phyloP scores from a whole-genome alignment of 1,140 invertebrate genomes.

The Drosophila murphyi region DNA sequence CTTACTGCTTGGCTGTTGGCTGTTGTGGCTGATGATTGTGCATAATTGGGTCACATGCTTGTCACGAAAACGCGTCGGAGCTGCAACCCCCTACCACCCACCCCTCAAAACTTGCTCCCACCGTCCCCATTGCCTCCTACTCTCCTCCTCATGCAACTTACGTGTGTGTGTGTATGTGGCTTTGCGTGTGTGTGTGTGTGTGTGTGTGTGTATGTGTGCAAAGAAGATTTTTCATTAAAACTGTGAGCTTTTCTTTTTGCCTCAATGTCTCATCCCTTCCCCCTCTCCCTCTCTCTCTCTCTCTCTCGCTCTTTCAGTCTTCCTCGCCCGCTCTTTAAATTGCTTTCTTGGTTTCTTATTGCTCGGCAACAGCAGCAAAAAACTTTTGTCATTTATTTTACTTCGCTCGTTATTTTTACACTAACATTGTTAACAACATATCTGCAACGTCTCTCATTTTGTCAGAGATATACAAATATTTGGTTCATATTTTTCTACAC shows the following conservation, averaged over 20 bases:
- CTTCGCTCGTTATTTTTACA: constrained; percentile 31
- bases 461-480: not conserved
- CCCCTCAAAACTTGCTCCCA: not conserved
- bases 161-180: constrained; percentile 18
- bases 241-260: constrained; percentile 60
- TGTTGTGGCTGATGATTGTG: constrained; percentile 59
- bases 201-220: constrained; percentile 6
- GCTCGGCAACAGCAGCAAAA: constrained; percentile 42
- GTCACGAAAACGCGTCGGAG: constrained; percentile 62
- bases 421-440: not conserved
- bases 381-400: constrained; percentile 38
- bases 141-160: constrained; percentile 10
- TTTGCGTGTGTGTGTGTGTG: constrained; percentile 20
- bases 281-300: constrained; percentile 12
- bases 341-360: constrained; percentile 63
- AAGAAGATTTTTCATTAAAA: constrained; percentile 77
- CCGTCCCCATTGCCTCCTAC: not conserved
- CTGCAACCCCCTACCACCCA: not conserved
- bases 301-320: not conserved
- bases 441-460: constrained; percentile 3
- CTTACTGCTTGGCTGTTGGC: constrained; percentile 28
- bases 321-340: constrained; percentile 50
- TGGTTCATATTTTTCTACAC: not conserved
- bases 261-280: not conserved
- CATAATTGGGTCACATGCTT: constrained; percentile 80